Base-by-base conservation (phyloP, 2,888 invertebrate genomes). In the Boloria selene region DNA sequence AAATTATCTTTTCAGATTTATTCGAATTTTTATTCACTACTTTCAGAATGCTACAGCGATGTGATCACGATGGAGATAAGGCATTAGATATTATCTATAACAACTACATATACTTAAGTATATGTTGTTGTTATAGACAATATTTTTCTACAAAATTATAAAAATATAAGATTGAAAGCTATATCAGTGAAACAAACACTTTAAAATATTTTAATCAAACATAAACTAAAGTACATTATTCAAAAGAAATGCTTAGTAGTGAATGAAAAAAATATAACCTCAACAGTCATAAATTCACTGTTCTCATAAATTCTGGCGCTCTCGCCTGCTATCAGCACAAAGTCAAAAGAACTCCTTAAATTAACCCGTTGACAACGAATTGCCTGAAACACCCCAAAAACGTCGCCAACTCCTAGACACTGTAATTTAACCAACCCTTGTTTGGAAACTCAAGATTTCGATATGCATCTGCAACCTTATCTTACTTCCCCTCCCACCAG, bases 401-500 rank as follows among this genome's bases (percentile, higher is more conserved):
- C 79, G 81, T 82, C 83, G 75, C 72, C 77, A 75, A 74, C 77
- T 79, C 71, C 77, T 78, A 74, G 61, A 75, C 72, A 72, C 76
- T 79, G 84, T 89, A 90, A 88, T 82, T 91, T 86, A 89, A 83
- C 80, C 85, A 82, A 83, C 85, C 88, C 85, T 79, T 84, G 80
- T 81, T 85, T 82, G 72, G 79, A 78, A 85, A 86, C 85, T 85
- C 84, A 83, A 88, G 90, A 88, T 87, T 84, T 82, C 78, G 84
- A 85, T 85, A 83, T 66, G 70, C 66, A 69, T 69, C 72, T 72
- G 70, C 62, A 71, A 72, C 69, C 69, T 72, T 69, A 72, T 72
- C 72, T 68, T n/a, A 59, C 68, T 69, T 68, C 68, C 62, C 69
- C 67, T 38, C 44, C 87, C 82, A 83, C 71, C 69, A 63, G 68